Evolutionary conservation across 1,140 invertebrate species (phyloP).

Genomic region (Chionoecetes opilio): DNA sequence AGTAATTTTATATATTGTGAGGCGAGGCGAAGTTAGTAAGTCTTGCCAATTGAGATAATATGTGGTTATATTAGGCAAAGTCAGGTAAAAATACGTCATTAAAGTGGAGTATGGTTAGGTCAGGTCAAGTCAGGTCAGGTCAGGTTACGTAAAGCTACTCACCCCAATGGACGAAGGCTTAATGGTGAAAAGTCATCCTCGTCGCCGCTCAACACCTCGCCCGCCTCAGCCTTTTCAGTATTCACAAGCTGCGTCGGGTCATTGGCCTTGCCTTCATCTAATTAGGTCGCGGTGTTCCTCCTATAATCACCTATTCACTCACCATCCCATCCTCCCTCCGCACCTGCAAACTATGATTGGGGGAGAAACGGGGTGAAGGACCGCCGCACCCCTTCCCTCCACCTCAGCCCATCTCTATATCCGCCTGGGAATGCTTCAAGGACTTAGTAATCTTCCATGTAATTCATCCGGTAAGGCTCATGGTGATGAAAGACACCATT

Average conservation of each 20-base stretch:
- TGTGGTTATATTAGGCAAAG: too few relatives aligned
- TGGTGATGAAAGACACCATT: conserved; percentile 2
- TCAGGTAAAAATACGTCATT: too few relatives aligned
- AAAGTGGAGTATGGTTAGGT: too few relatives aligned
- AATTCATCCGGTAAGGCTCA: conserved; percentile 17
- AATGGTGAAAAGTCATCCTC: too few relatives aligned
- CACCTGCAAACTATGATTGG: background rate
- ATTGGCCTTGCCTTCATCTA: background rate
- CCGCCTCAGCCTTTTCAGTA: background rate
- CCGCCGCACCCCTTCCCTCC: background rate
- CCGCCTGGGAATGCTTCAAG: background rate
- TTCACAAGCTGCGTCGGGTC: background rate
- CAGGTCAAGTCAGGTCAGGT: too few relatives aligned
- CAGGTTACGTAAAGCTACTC: too few relatives aligned
- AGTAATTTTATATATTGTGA: too few relatives aligned
- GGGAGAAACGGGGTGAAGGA: background rate
- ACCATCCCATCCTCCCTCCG: background rate
- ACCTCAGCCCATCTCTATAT: background rate
- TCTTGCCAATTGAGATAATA: too few relatives aligned
- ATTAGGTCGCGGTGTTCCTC: background rate
- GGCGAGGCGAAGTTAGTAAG: too few relatives aligned
- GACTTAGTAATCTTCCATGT: conserved; percentile 20
- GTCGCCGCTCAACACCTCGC: background rate
- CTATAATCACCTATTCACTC: background rate
- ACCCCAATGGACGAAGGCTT: too few relatives aligned